These are phyloP conservation scores for Helicoverpa assulta DNA, from an alignment of 2,888 invertebrate genomes.

Conservation along the genomic window DNA sequence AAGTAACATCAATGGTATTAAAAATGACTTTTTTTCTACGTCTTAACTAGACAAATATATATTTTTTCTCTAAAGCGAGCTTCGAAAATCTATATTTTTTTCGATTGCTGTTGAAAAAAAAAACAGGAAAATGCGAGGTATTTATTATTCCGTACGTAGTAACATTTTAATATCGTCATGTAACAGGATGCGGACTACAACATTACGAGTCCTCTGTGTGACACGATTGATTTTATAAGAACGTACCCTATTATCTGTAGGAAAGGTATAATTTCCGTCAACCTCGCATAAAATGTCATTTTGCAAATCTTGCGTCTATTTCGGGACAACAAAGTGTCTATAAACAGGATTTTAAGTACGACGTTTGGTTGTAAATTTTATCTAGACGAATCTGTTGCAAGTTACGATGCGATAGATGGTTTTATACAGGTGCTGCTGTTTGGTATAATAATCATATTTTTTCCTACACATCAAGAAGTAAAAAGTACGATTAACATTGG, in stretches of 20 bases:
- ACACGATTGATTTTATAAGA: slow-evolving; percentile 40
- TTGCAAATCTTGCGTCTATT: slow-evolving; percentile 34
- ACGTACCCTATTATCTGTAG: slow-evolving; percentile 11
- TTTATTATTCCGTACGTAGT: background rate
- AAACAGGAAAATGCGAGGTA: no score
- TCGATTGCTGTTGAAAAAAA: no score
- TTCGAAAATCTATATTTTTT: no score
- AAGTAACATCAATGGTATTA: no score
- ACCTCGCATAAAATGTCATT: slow-evolving; percentile 21
- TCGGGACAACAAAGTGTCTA: slow-evolving; percentile 28
- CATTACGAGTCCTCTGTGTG: slow-evolving; percentile 28
- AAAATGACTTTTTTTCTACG: no score
- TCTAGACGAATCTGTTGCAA: slow-evolving; percentile 13
- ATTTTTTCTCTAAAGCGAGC: no score
- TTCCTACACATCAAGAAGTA: no score
- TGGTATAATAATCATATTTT: background rate
- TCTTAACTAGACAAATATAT: no score
- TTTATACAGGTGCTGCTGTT: slow-evolving; percentile 24
- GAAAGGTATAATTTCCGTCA: slow-evolving; percentile 49
- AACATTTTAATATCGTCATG: slow-evolving; percentile 52
- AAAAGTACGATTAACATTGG: no score
- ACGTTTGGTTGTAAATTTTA: slow-evolving; percentile 37
- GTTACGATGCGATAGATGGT: slow-evolving; percentile 3
- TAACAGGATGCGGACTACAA: slow-evolving; percentile 26
- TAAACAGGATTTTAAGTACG: slow-evolving; percentile 33